Evolutionary conservation across 2,888 invertebrate species (phyloP).

Genomic region (Papilio demoleus): DNA sequence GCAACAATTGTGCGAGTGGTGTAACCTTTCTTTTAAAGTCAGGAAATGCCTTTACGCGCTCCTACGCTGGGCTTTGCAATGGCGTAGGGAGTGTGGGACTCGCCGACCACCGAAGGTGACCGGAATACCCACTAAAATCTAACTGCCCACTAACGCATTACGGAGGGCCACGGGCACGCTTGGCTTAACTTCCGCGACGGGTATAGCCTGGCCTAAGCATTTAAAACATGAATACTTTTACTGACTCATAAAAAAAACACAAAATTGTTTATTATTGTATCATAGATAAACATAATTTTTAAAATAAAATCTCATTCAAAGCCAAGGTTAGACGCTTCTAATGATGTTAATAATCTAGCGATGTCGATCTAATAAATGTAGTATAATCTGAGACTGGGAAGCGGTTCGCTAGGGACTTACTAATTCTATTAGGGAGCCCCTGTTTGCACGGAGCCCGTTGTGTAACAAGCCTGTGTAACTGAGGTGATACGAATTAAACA

Average conservation of each 20-base stretch:
- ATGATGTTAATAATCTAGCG: slow-evolving; percentile 16
- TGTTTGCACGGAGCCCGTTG: slow-evolving; percentile 28
- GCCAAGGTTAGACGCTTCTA: not conserved
- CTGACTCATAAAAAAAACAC: not conserved
- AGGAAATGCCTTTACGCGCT: no score
- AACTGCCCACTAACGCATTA: no score
- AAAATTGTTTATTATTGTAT: not conserved
- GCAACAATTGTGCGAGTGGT: no score
- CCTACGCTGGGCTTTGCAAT: no score
- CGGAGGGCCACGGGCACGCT: no score
- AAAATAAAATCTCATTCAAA: slow-evolving; percentile 4
- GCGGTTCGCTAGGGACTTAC: slow-evolving; percentile 26
- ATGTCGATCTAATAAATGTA: slow-evolving; percentile 17
- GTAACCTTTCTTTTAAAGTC: no score
- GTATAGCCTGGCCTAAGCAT: no score
- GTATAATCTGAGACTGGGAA: slow-evolving; percentile 15
- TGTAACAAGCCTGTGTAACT: slow-evolving; percentile 33
- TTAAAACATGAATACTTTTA: no score
- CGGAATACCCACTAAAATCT: no score
- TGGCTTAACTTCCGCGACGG: no score
- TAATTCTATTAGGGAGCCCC: slow-evolving; percentile 34
- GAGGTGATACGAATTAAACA: slow-evolving; percentile 18
- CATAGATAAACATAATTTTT: not conserved
- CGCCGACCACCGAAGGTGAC: no score
- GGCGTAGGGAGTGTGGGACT: no score